Conservation (phyloP, 2,888 invertebrate genomes). For the Ashinkailepas kermadecensis region DNA sequence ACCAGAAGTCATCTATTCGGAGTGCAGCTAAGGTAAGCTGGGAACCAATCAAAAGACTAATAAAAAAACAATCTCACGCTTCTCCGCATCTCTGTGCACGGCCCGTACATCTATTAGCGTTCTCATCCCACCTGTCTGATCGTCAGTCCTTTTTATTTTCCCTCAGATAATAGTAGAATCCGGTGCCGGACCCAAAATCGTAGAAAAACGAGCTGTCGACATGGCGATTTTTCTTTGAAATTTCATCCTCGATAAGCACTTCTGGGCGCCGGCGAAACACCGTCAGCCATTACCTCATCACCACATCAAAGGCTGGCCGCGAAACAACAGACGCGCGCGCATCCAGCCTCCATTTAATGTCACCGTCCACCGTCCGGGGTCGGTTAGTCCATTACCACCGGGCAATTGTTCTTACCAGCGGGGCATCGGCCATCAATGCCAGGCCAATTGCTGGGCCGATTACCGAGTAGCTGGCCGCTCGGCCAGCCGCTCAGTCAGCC, state of each 20-base stretch:
- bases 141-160: background rate
- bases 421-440: slow-evolving; percentile 18
- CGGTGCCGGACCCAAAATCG: background rate
- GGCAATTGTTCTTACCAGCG: slow-evolving; percentile 18
- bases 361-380: background rate
- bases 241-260: background rate
- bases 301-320: background rate
- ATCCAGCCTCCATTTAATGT: slow-evolving; percentile 1
- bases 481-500: background rate
- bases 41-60: too few relatives aligned
- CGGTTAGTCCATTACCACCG: slow-evolving; percentile 12
- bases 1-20: too few relatives aligned
- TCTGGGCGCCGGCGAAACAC: background rate
- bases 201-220: slow-evolving; percentile 8
- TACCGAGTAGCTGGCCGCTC: background rate
- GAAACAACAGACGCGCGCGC: background rate
- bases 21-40: too few relatives aligned
- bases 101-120: background rate
- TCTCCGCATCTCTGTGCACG: too few relatives aligned
- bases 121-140: background rate
- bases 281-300: background rate
- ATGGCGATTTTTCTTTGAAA: background rate
- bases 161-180: background rate
- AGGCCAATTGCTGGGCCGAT: background rate
- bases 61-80: too few relatives aligned